These are phyloP conservation scores for Agapornis roseicollis DNA, from an alignment of 2,113 vertebrate species.

Conservation along the genomic window DNA sequence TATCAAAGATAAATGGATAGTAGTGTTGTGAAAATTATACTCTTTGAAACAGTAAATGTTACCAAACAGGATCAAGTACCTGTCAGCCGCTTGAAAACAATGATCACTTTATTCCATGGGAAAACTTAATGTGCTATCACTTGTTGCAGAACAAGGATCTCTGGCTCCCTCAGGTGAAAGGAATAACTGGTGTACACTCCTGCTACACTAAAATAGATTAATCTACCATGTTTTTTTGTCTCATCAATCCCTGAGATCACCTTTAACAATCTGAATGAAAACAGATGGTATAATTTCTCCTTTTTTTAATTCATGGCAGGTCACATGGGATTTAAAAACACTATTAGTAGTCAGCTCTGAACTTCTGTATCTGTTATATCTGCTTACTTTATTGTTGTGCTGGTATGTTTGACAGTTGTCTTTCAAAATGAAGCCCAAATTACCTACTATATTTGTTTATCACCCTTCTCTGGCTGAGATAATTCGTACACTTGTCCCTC, in stretches of 20 bases:
- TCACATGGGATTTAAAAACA: neutral
- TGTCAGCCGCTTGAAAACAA: neutral
- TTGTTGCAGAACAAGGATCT: constrained; percentile 30
- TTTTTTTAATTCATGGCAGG: neutral
- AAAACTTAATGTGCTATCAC: neutral
- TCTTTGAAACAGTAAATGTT: neutral
- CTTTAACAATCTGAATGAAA: neutral
- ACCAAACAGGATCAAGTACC: neutral
- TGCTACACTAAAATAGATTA: neutral
- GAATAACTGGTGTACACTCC: neutral
- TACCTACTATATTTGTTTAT: neutral
- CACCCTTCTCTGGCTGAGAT: neutral
- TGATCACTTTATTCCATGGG: neutral
- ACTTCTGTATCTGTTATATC: neutral
- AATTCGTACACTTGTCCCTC: neutral
- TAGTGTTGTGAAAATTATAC: neutral
- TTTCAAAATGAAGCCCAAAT: constrained; percentile 2
- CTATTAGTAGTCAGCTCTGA: neutral
- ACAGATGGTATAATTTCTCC: neutral
- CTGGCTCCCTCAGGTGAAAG: constrained; percentile 45
- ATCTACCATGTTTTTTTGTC: neutral
- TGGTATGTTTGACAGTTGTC: neutral
- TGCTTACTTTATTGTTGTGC: neutral
- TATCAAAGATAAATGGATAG: neutral
- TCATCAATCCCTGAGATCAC: neutral